phyloP scores from a whole-genome alignment of 2,113 vertebrate genomes.

The Petaurus breviceps region DNA sequence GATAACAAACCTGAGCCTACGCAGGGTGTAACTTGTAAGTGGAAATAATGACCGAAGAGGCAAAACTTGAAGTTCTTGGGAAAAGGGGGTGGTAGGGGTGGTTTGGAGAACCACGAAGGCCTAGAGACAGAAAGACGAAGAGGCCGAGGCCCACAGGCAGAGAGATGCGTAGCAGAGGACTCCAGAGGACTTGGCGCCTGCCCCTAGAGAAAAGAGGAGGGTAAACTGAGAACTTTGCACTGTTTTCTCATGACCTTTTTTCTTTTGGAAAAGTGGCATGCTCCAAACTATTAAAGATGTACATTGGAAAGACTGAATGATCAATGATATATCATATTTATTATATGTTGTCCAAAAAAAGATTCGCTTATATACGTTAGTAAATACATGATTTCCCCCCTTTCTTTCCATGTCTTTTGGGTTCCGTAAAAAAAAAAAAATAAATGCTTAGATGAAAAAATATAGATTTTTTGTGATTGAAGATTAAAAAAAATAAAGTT shows the following conservation, averaged over 20 bases:
- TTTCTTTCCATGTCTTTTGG: conserved; percentile 86
- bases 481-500: conserved; percentile 88
- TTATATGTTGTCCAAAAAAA: conserved; percentile 88
- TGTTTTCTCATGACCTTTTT: conserved; percentile 87
- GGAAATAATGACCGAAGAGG: conserved; percentile 57
- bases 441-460: conserved; percentile 89
- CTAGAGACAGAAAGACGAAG: conserved; percentile 70
- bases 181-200: conserved; percentile 60
- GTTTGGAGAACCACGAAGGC: conserved; percentile 49
- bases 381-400: conserved; percentile 78
- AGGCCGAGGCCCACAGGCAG: conserved; percentile 51
- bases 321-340: conserved; percentile 92
- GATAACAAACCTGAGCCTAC: conserved; percentile 51
- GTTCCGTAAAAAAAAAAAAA: conserved; percentile 84
- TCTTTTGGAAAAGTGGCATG: conserved; percentile 88
- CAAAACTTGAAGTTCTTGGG: conserved; percentile 70
- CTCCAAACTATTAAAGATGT: conserved; percentile 86
- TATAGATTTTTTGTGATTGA: conserved; percentile 85
- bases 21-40: conserved; percentile 74
- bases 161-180: conserved; percentile 49
- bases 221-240: conserved; percentile 87
- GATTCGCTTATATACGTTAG: conserved; percentile 86
- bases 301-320: conserved; percentile 86
- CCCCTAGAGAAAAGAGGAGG: conserved; percentile 75
- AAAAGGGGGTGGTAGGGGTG: conserved; percentile 76